These are phyloP conservation scores for Sebastes schlegelii DNA, from an alignment of 2,113 vertebrate species.

Conservation along the genomic window DNA sequence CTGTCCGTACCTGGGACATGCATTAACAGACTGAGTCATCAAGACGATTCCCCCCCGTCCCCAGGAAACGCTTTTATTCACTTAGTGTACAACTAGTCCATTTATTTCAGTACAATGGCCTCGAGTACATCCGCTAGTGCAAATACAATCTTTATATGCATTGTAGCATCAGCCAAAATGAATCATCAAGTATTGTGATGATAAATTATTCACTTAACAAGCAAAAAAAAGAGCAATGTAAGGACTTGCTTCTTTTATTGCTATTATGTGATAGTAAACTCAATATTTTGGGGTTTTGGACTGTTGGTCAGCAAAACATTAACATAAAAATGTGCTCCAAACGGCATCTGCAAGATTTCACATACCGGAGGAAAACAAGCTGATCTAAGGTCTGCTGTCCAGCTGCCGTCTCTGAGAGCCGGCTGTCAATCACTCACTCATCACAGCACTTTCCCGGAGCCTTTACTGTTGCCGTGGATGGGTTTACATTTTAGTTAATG, in stretches of 20 bases:
- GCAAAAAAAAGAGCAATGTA: background rate
- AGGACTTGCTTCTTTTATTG: background rate
- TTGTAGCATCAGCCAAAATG: background rate
- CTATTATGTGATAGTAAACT: background rate
- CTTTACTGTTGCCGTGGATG: too few species aligned
- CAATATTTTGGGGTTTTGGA: background rate
- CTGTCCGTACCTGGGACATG: slow-evolving; percentile 12
- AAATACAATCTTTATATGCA: slow-evolving; percentile 9
- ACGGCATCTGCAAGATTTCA: too few species aligned
- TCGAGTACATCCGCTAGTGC: background rate
- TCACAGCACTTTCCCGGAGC: too few species aligned
- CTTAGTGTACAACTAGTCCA: slow-evolving; percentile 18
- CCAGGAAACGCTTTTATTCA: slow-evolving; percentile 18
- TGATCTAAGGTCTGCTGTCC: too few species aligned
- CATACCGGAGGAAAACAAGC: too few species aligned
- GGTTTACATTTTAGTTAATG: too few species aligned
- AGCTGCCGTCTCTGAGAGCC: too few species aligned
- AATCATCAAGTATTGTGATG: background rate
- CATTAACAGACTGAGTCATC: slow-evolving; percentile 32
- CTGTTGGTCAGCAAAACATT: too few species aligned
- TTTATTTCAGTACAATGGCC: slow-evolving; percentile 18
- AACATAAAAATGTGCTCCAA: too few species aligned
- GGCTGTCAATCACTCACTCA: too few species aligned
- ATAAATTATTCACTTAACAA: background rate
- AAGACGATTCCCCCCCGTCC: background rate